phyloP scores from a whole-genome alignment of 2,797 vertebrate species.

The Spinibarbus caldwelli region DNA sequence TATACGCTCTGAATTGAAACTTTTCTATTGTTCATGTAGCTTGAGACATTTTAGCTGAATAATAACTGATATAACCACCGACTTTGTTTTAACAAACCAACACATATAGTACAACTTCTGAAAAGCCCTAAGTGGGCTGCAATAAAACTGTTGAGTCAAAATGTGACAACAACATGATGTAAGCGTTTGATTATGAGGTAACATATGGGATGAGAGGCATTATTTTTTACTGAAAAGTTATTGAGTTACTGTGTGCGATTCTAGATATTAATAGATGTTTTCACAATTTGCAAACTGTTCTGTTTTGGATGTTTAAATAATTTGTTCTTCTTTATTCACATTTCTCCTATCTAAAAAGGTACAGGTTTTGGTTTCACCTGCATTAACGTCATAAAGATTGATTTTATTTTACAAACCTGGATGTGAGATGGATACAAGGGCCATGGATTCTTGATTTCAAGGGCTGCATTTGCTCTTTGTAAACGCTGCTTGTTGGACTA shows the following conservation, averaged over 20 bases:
- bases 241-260: slow-evolving; percentile 17
- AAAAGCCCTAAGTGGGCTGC: slow-evolving; percentile 15
- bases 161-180: not conserved
- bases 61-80: not conserved
- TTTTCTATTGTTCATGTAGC: slow-evolving; percentile 52
- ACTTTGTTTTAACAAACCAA: slow-evolving; percentile 7
- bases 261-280: slow-evolving; percentile 40
- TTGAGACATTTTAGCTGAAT: slow-evolving; percentile 10
- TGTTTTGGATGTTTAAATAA: slow-evolving; percentile 13
- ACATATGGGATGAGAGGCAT: slow-evolving; percentile 39
- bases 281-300: slow-evolving; percentile 6
- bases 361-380: not conserved
- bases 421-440: not conserved
- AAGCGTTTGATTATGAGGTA: slow-evolving; percentile 6
- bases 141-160: slow-evolving; percentile 29
- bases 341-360: slow-evolving; percentile 12
- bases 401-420: not conserved
- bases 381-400: not conserved
- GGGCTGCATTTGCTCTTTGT: slow-evolving; percentile 45
- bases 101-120: not conserved
- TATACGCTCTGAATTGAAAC: too few species aligned
- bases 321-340: slow-evolving; percentile 19
- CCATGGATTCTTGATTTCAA: slow-evolving; percentile 22
- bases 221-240: slow-evolving; percentile 36
- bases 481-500: slow-evolving; percentile 36